Evolutionary conservation across 2,113 vertebrate species (phyloP).

Genomic region (Phyllopteryx taeniolatus): DNA sequence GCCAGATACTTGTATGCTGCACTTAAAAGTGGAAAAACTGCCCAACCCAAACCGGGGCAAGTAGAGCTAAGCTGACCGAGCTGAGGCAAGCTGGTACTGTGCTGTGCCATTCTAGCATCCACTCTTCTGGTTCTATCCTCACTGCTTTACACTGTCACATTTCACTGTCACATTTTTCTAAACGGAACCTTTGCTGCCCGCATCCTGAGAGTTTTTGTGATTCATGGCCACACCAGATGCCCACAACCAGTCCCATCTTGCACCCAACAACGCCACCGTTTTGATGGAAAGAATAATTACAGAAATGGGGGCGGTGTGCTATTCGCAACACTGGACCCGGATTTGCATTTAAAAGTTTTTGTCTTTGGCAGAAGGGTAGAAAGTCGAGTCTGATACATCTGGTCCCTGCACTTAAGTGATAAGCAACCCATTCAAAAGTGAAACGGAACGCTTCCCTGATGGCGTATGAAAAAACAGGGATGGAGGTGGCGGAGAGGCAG

Average conservation of each 20-base stretch:
- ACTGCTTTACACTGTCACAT: no score
- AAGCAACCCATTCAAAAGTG: conserved; percentile 27
- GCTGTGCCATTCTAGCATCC: no score
- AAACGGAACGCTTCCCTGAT: conserved; percentile 4
- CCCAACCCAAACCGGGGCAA: no score
- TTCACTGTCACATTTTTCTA: background rate
- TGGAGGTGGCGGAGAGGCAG: conserved; percentile 17
- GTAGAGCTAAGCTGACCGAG: no score
- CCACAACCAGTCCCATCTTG: conserved; percentile 26
- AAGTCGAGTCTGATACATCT: conserved; percentile 20
- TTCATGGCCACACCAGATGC: conserved; percentile 10
- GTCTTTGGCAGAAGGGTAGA: conserved; percentile 7
- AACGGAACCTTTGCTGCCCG: background rate
- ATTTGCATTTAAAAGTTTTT: conserved; percentile 10
- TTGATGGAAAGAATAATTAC: conserved; percentile 28
- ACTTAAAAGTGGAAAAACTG: no score
- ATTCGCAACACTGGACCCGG: conserved; percentile 10
- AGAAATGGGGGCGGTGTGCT: conserved; percentile 5
- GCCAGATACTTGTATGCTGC: no score
- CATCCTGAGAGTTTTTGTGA: conserved; percentile 3
- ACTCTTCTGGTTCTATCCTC: no score
- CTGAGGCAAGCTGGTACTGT: no score
- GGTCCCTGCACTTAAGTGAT: conserved; percentile 27
- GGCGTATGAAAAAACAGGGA: conserved; percentile 8
- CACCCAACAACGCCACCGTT: conserved; percentile 29